Evolutionary conservation across 2,113 vertebrate genomes (phyloP), one percentile per base, ranked within the genome.

Genomic region (Cygnus buccinator): DNA sequence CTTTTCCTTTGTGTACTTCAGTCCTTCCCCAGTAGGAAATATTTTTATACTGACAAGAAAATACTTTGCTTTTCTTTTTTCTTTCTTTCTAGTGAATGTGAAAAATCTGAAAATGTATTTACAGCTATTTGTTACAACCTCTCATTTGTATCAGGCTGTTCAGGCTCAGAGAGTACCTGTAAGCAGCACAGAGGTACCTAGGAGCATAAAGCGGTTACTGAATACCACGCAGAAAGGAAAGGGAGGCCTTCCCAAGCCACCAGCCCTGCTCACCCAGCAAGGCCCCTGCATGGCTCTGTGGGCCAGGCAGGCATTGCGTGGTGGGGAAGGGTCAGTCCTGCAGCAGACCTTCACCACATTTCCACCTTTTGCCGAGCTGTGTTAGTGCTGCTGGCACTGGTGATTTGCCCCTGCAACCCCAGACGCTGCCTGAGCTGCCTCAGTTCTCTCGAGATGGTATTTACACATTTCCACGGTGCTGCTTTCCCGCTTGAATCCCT

Each of bases 241-340:
- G 52, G 68, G 5, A 31, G 61, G 82, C 18, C 85, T 83, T 87
- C 29, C 39, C 4, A 8, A 85, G 39, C 54, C 5, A 0, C 54
- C 20, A 41, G 73, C 46, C 46, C 7, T 1, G 14, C 48, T 89
- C 48, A 9, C 26, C 74, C 70, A 72, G 87, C 57, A 48, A 20
- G 66, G 39, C 28, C 17, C 26, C 43, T 1, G 10, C 0, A 6
- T 14, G 59, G n/a, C n/a, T 84, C 52, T 84, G 39, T 31, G 43
- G 72, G 41, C 80, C 65, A 11, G 41, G 79, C 33, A n/a, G 35
- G 39, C 2, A 0, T 15, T 0, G 1, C 43, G 48, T 44, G 46
- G 59, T 73, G 54, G 44, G 59, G 20, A 78, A 54, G 63, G 9
- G 6, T 50, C 67, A 13, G 48, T 68, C 62, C 46, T 39, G 39